Conservation (phyloP, 2,797 vertebrate species). For the Coracias cyanogaster region DNA sequence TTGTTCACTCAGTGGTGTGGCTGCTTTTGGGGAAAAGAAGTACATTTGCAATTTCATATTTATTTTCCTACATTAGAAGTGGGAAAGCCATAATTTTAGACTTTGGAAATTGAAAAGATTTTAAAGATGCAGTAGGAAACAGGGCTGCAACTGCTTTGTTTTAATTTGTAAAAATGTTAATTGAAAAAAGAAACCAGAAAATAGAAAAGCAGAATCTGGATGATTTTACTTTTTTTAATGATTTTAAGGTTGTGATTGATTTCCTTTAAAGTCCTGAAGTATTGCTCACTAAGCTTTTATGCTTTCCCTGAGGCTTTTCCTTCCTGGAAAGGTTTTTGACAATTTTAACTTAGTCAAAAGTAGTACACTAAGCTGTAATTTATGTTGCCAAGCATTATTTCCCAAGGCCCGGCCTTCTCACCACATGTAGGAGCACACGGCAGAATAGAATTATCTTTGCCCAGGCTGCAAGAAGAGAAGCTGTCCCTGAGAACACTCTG, state of each 20-base stretch:
- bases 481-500: neutral
- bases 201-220: neutral
- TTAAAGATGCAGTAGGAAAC: neutral
- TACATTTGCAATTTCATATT: neutral
- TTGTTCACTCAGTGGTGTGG: neutral
- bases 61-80: neutral
- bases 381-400: neutral
- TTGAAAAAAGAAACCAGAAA: neutral
- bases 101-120: neutral
- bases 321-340: neutral
- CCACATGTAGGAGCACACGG: neutral
- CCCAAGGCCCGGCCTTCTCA: neutral
- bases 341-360: conserved; percentile 8
- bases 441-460: neutral
- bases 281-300: neutral
- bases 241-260: neutral
- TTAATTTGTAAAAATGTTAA: neutral
- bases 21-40: neutral
- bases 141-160: neutral
- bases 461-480: neutral
- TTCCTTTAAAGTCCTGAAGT: neutral
- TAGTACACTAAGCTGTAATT: neutral
- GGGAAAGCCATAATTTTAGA: neutral
- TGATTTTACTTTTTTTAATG: neutral
- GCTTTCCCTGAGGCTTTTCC: neutral